Base-by-base conservation (phyloP, 2,113 vertebrate species). In the Dipodomys spectabilis region DNA sequence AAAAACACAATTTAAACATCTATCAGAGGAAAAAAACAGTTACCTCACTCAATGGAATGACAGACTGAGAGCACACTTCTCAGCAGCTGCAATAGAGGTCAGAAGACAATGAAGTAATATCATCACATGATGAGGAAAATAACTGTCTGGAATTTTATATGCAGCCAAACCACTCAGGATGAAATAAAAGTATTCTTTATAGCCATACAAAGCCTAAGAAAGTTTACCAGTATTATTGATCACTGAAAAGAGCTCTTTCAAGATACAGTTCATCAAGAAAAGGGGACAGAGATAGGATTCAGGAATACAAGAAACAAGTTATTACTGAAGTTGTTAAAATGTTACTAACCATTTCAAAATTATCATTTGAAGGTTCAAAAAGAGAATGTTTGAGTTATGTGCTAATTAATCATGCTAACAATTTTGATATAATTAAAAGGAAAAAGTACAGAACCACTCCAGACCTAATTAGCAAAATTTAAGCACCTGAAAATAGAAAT, bases 1-100 rank as follows among this genome's bases (percentile, higher is more conserved):
- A 90, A 88, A 94, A 95, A 90, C 28, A 74, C 23, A 88, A 67
- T 57, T 44, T 62, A 62, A 83, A 64, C 88, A 6, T 6, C 53
- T 94, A 69, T 30, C 74, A 91, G 45, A 95, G 81, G 27, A 30
- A 73, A 91, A 64, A 92, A 92, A n/a, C 0, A 90, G 28, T 75
- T 74, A 84, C 65, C 68, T 96, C 95, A 73, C 68, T 96, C 95
- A 73, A 7, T 32, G 73, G 57, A 89, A 91, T 77, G 81, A 81
- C 60, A 95, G 90, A 81, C 68, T 83, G 84, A 86, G 39, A 95
- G 87, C 90, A 86, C 15, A 75, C 81, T 83, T 93, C 35, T 78
- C 64, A 96, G 81, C 77, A 93, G 90, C 89, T 94, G 88, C 80
- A 86, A 30, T 1, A 90, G 65, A 89, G 57, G 64, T 74, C 78